Base-by-base conservation (phyloP, 2,797 vertebrate species). In the Semaprochilodus insignis region DNA sequence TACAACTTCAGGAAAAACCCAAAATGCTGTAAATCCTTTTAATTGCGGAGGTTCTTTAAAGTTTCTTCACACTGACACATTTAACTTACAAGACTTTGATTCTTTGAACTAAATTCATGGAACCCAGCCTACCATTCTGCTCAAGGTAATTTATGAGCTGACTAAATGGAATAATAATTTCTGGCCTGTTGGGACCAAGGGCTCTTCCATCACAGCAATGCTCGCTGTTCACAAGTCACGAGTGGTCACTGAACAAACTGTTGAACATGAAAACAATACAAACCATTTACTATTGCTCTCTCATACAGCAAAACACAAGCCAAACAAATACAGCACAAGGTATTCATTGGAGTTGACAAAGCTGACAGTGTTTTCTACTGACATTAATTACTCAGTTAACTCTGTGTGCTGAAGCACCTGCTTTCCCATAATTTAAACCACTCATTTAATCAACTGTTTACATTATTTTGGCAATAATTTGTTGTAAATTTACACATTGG, bases 201-300 rank as follows among this genome's bases (percentile, higher is more conserved):
- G 40, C 40, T 19, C 19, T n/a, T 8, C 2, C n/a, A 11, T 60
- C 2, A 60, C n/a, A 25, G n/a, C 23, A 60, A 60, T 23, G 59
- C 23, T 60, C 10, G 7, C n/a, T 25, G n/a, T 23, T 25, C 23
- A 70, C 8, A 15, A 13, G 36, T 2, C 10, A 23, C 40, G 11
- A 48, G 36, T 44, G 66, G 66, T 48, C 21, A 48, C 21, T 44
- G 13, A n/a, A 70, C 36, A 48, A 69, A 36, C 31, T 44, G 17
- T 23, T 44, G 25, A 69, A 70, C 21, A 23, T 70, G 5, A 48
- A 70, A 66, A 31, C 25, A 66, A 66, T 66, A 66, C 63, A 66
- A n/a, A 44, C 34, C 70, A 54, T 72, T 72, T 54, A 21, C 67
- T 23, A 40, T 69, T 21, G 59, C 59, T 13, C 54, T 40, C 40